Evolutionary conservation across 2,797 vertebrate species (phyloP).

Genomic region (Fistularia commersonii): DNA sequence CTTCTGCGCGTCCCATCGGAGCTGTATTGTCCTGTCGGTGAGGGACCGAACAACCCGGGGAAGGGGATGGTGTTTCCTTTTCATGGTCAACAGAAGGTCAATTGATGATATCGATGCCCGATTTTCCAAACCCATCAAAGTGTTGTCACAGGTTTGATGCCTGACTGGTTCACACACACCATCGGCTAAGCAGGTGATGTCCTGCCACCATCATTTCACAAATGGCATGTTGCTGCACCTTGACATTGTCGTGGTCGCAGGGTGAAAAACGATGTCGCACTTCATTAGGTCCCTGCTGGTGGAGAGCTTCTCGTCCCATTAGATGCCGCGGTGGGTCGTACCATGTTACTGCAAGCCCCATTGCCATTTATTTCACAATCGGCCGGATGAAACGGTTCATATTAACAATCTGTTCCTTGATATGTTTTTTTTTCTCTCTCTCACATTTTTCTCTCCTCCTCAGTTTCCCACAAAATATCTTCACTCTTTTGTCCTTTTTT

Average conservation of each 20-base stretch:
- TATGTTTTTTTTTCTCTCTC: conserved; percentile 65
- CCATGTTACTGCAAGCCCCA: conserved; percentile 83
- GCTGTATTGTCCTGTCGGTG: conserved; percentile 56
- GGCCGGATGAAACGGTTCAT: conserved; percentile 82
- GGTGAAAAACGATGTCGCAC: conserved; percentile 81
- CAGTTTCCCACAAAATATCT: too few species aligned
- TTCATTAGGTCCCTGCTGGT: conserved; percentile 79
- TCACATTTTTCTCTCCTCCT: conserved; percentile 7
- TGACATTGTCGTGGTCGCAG: conserved; percentile 74
- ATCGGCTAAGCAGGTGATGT: conserved; percentile 71
- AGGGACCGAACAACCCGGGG: conserved; percentile 43
- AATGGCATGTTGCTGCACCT: conserved; percentile 76
- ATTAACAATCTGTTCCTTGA: conserved; percentile 85
- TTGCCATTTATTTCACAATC: conserved; percentile 85
- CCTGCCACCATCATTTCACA: conserved; percentile 64
- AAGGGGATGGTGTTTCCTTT: conserved; percentile 20
- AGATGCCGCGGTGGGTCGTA: conserved; percentile 67
- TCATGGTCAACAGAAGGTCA: conserved; percentile 62
- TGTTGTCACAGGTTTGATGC: conserved; percentile 47
- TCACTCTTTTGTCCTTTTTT: conserved; percentile 65
- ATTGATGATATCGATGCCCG: conserved; percentile 62
- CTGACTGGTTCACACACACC: conserved; percentile 45
- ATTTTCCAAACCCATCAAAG: conserved; percentile 60
- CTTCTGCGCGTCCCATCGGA: conserved; percentile 56
- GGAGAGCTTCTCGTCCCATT: conserved; percentile 80